These are phyloP conservation scores for Baryphthengus martii DNA, from an alignment of 2,113 vertebrate genomes.

Conservation along the genomic window DNA sequence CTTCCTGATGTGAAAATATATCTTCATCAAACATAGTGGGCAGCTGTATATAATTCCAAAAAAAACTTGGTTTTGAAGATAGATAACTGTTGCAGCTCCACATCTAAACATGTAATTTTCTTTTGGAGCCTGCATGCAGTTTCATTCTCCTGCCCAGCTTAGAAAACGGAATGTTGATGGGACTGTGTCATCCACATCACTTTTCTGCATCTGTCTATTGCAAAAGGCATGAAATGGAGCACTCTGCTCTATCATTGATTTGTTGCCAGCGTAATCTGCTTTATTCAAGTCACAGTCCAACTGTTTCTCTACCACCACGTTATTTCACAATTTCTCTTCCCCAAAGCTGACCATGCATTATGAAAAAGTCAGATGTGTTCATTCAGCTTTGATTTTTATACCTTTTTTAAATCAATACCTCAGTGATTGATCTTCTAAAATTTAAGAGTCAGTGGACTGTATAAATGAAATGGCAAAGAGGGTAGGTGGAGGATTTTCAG, in stretches of 20 bases:
- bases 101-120: constrained; percentile 27
- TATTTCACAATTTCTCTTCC: constrained; percentile 69
- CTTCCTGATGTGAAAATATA: constrained; percentile 7
- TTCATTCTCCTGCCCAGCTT: constrained; percentile 20
- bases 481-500: constrained; percentile 19
- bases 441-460: constrained; percentile 44
- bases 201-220: constrained; percentile 56
- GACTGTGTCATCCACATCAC: constrained; percentile 44
- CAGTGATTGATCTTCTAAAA: constrained; percentile 58
- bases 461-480: constrained; percentile 20
- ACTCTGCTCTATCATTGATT: constrained; percentile 55
- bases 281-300: constrained; percentile 70
- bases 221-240: constrained; percentile 67
- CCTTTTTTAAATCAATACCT: constrained; percentile 64
- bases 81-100: not conserved
- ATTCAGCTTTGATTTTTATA: constrained; percentile 68
- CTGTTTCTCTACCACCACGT: constrained; percentile 46
- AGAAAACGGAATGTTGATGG: constrained; percentile 57
- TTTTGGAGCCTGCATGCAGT: not conserved
- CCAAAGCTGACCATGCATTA: constrained; percentile 65
- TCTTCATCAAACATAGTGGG: not conserved
- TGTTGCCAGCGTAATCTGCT: constrained; percentile 61
- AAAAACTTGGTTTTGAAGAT: not conserved
- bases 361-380: constrained; percentile 66
- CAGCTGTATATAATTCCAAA: not conserved